Evolutionary conservation across 2,113 vertebrate species (phyloP).

Genomic region (Xiphias gladius): DNA sequence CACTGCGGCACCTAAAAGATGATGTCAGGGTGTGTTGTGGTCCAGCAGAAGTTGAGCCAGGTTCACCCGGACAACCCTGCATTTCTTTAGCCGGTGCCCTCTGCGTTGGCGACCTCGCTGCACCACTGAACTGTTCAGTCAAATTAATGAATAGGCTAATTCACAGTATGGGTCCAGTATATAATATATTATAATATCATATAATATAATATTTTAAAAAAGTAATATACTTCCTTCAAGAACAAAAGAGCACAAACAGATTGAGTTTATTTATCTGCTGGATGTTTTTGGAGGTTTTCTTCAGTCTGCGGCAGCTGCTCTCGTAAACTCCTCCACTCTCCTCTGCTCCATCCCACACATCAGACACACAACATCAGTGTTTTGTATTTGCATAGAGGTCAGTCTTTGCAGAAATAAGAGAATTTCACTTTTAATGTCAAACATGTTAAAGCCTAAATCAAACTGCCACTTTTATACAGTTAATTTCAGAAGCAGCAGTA

Average conservation of each 20-base stretch:
- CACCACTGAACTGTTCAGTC: too few species aligned
- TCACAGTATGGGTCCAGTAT: too few species aligned
- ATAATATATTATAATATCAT: neutral
- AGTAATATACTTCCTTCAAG: neutral
- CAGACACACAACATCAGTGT: neutral
- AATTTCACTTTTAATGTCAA: neutral
- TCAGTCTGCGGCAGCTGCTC: slow-evolving; percentile 27
- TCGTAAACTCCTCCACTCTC: slow-evolving; percentile 25
- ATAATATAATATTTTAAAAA: neutral
- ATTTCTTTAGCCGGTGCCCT: too few species aligned
- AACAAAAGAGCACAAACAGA: neutral
- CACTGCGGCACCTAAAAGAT: too few species aligned
- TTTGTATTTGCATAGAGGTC: neutral
- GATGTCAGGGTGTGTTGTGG: too few species aligned
- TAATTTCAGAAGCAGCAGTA: too few species aligned
- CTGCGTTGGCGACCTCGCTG: too few species aligned
- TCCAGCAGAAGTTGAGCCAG: too few species aligned
- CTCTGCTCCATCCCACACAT: slow-evolving; percentile 10
- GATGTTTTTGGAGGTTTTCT: slow-evolving; percentile 1
- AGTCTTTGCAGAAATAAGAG: neutral
- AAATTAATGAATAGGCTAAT: too few species aligned
- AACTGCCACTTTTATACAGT: neutral
- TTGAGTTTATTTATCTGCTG: neutral
- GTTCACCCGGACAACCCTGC: too few species aligned
- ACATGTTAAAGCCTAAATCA: neutral